Evolutionary conservation across 2,113 vertebrate genomes (phyloP), one percentile per base, ranked within the genome.

Genomic region (Motacilla tschutschensis): DNA sequence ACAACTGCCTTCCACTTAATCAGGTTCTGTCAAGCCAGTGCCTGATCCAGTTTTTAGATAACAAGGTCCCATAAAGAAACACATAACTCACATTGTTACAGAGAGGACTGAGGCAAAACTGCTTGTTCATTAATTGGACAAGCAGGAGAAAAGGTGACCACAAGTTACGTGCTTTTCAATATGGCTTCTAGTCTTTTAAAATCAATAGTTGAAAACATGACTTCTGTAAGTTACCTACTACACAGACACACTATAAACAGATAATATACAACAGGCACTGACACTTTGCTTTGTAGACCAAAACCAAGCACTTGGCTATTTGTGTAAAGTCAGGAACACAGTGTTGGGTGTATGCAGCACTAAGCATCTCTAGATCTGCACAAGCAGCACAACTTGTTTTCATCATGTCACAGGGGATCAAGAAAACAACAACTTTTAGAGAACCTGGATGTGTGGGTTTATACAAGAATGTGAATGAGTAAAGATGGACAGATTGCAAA

Each of bases 91-190:
- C 5, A 14, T 6, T n/a, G 4, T 50, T 29, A 47, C 15, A 62
- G 14, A 53, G 19, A 54, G 4, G 8, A 31, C 24, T 11, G 4
- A 48, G 43, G 20, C 8, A 65, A 73, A 78, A 13, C 6, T 2
- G 9, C 71, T 59, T 55, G 38, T 48, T 75, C 53, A 43, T 6
- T 43, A 74, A 38, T 19, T 22, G 19, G 12, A 67, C 19, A 40
- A 79, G 19, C 31, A 62, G 19, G 62, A 73, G 50, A 26, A 67
- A 62, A 79, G 66, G 20, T 6, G 35, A 22, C 16, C 28, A 44
- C 25, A 40, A 59, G 7, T 21, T 31, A 24, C 0, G 3, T 11
- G 18, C 25, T 67, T 6, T 29, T 83, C 1, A 0, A 9, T 22
- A 65, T 11, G 16, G 14, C 24, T 70, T 65, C 33, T 35, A 25